Conservation (phyloP, 2,797 vertebrate species). For the Sebastolobus altivelis region DNA sequence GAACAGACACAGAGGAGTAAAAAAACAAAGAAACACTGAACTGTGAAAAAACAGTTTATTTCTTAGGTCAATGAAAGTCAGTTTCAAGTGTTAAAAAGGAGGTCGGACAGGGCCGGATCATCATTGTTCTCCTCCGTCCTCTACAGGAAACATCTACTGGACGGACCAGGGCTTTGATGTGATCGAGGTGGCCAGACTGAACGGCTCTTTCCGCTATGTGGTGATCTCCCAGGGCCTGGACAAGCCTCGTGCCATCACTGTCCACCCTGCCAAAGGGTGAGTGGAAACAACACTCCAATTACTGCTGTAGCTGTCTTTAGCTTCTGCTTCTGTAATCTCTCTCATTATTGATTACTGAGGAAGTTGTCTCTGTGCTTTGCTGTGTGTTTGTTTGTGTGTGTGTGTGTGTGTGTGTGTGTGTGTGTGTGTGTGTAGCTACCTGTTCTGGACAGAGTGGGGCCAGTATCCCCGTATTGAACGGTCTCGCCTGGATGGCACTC, state of each 20-base stretch:
- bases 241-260: constrained; percentile 96
- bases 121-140: constrained; percentile 2
- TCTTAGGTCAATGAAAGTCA: neutral
- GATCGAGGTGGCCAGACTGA: constrained; percentile 96
- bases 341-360: constrained; percentile 23
- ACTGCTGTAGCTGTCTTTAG: neutral
- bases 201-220: constrained; percentile 97
- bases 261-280: constrained; percentile 96
- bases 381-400: constrained; percentile 37
- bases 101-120: neutral
- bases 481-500: constrained; percentile 91
- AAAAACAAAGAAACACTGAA: neutral
- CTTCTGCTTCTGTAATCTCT: constrained; percentile 24
- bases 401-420: constrained; percentile 30
- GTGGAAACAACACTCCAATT: constrained; percentile 36
- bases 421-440: constrained; percentile 84
- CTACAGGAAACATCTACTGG: constrained; percentile 97
- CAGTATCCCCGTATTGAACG: constrained; percentile 98
- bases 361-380: constrained; percentile 2
- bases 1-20: neutral
- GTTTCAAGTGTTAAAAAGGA: neutral
- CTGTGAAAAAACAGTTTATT: neutral
- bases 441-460: constrained; percentile 99
- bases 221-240: constrained; percentile 97
- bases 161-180: constrained; percentile 98